phyloP scores from a whole-genome alignment of 2,888 invertebrate genomes.

The Caenorhabditis virilis region DNA sequence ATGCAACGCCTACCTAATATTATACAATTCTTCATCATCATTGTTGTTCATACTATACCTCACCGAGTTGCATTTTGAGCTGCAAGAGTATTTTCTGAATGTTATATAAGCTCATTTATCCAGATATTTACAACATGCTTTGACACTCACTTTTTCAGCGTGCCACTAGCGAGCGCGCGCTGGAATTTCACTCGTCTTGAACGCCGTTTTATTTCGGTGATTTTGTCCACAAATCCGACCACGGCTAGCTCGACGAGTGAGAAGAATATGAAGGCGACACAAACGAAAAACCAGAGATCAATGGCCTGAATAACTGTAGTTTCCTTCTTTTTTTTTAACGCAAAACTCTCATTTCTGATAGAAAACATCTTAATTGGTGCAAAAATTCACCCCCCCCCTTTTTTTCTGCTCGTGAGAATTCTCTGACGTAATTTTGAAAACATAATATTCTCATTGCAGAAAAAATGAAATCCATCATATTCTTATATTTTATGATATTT shows the following conservation, averaged over 20 bases:
- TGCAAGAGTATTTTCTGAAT: conserved; percentile 39
- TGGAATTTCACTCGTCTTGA: conserved; percentile 43
- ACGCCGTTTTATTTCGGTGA: conserved; percentile 50
- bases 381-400: no score
- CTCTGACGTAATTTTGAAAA: no score
- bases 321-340: no score
- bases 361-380: no score
- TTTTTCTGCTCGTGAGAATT: no score
- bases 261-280: conserved; percentile 67
- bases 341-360: no score
- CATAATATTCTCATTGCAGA: no score
- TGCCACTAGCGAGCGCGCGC: conserved; percentile 35
- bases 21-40: conserved; percentile 41
- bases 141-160: conserved; percentile 40
- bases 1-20: conserved; percentile 31
- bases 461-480: no score
- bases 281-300: conserved; percentile 68
- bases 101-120: conserved; percentile 2
- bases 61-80: conserved; percentile 31
- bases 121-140: no score
- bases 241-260: conserved; percentile 67
- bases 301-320: no score
- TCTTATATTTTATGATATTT: no score
- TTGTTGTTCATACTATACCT: conserved; percentile 47
- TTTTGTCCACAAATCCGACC: conserved; percentile 67